Conservation (phyloP, 2,888 invertebrate species). For the Agriopis aurantiaria region DNA sequence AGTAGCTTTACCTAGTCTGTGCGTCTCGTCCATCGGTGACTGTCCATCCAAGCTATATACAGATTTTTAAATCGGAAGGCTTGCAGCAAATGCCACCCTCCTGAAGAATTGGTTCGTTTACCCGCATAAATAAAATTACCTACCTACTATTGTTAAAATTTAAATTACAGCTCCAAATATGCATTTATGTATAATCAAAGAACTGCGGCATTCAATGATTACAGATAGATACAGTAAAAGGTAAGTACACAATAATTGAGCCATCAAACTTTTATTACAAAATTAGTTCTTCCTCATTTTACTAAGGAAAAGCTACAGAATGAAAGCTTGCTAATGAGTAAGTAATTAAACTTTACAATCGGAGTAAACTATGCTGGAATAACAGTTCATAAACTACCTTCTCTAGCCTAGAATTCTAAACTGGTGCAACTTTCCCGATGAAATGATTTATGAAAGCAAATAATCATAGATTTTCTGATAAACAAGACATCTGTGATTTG, state of each 20-base stretch:
- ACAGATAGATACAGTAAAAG: background rate
- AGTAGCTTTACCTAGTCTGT: too few species aligned
- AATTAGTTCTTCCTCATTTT: background rate
- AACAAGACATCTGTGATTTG: background rate
- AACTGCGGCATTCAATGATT: background rate
- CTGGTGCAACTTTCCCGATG: background rate
- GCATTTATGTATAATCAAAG: background rate
- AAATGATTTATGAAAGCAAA: conserved; percentile 20
- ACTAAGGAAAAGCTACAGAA: background rate
- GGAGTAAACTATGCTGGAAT: background rate
- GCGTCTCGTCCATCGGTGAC: too few species aligned
- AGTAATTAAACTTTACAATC: background rate
- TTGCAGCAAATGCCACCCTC: too few species aligned
- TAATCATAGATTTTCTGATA: conserved; percentile 12
- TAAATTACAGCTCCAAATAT: too few species aligned
- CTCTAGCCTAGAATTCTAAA: background rate
- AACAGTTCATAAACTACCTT: background rate
- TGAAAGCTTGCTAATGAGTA: conserved; percentile 2
- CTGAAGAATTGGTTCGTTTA: too few species aligned
- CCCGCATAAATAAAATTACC: too few species aligned
- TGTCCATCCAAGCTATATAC: too few species aligned
- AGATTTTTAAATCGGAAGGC: too few species aligned
- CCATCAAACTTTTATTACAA: background rate
- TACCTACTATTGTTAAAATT: background rate
- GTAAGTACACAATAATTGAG: background rate